phyloP scores from a whole-genome alignment of 1,140 invertebrate species.

The Drosophila nigrodunni region DNA sequence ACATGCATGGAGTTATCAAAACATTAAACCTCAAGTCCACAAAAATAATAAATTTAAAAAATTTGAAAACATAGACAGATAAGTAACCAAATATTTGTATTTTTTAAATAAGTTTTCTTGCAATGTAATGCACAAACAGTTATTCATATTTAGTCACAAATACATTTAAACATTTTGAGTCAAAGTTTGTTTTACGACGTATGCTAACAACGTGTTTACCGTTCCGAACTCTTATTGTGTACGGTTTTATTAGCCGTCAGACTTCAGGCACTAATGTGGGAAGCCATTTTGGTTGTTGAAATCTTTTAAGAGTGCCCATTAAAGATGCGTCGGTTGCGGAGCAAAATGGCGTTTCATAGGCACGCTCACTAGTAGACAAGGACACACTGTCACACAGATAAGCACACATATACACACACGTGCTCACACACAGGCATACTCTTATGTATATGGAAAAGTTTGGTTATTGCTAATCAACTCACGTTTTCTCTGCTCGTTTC shows the following conservation, averaged over 20 bases:
- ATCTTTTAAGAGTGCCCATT: constrained; percentile 67
- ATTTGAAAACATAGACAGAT: too few relatives aligned
- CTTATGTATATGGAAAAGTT: constrained; percentile 33
- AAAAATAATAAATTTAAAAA: too few relatives aligned
- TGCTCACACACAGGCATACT: constrained; percentile 1
- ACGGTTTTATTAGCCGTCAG: constrained; percentile 56
- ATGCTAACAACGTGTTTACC: constrained; percentile 64
- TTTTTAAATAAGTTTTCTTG: too few relatives aligned
- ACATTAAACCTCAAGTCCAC: background rate
- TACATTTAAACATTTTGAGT: constrained; percentile 6
- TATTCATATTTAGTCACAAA: background rate
- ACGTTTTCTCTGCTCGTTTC: constrained; percentile 81
- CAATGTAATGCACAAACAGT: too few relatives aligned
- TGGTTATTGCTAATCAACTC: constrained; percentile 79
- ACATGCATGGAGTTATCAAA: background rate
- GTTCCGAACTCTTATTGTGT: constrained; percentile 57
- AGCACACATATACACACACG: constrained; percentile 1
- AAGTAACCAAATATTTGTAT: too few relatives aligned
- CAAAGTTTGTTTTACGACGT: constrained; percentile 49
- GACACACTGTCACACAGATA: background rate
- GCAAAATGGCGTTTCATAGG: constrained; percentile 51
- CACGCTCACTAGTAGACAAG: constrained; percentile 21
- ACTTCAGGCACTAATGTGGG: constrained; percentile 59
- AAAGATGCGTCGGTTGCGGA: constrained; percentile 70
- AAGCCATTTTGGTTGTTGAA: constrained; percentile 47